Percentiles rank a stretch among this genome's conserved stretches.
Evolutionary conservation across 53 echinoderm and acorn worm species (phyloP).

Genomic region (Crossaster papposus): DNA sequence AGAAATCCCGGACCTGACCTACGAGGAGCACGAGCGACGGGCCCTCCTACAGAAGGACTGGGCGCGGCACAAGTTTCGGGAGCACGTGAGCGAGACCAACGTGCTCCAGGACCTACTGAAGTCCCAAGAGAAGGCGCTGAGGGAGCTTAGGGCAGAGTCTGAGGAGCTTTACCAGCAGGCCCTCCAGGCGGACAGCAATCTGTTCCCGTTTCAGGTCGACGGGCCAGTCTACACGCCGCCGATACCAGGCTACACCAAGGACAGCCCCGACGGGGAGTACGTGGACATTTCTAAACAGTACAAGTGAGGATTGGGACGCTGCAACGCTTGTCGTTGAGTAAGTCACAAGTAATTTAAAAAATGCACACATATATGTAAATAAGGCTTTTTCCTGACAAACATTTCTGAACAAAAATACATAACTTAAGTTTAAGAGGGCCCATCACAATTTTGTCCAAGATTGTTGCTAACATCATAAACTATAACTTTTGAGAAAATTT

Average conservation of each 20-base stretch:
- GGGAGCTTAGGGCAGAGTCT: constrained; percentile 78
- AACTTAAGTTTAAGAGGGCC: too few relatives aligned
- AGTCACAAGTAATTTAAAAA: too few relatives aligned
- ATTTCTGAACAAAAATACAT: too few relatives aligned
- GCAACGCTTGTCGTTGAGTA: too few relatives aligned
- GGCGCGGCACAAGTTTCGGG: constrained; percentile 73
- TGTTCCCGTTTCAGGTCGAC: constrained; percentile 71
- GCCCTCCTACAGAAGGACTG: constrained; percentile 84
- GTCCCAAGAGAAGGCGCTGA: constrained; percentile 81
- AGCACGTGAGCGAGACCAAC: constrained; percentile 74
- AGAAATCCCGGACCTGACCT: constrained; percentile 58
- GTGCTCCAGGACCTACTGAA: constrained; percentile 59
- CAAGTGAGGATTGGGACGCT: constrained; percentile 27
- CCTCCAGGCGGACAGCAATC: constrained; percentile 62
- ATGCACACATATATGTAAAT: too few relatives aligned
- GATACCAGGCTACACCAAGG: constrained; percentile 68
- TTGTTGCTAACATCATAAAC: too few relatives aligned
- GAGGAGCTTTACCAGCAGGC: constrained; percentile 93
- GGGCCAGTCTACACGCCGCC: constrained; percentile 85
- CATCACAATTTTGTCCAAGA: too few relatives aligned
- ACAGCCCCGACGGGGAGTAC: constrained; percentile 86
- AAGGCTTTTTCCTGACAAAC: too few relatives aligned
- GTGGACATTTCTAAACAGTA: constrained; percentile 88
- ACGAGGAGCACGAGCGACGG: constrained; percentile 81
- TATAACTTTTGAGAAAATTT: too few relatives aligned